Conservation (phyloP, 2,797 vertebrate genomes). For the Crocidura indochinensis region DNA sequence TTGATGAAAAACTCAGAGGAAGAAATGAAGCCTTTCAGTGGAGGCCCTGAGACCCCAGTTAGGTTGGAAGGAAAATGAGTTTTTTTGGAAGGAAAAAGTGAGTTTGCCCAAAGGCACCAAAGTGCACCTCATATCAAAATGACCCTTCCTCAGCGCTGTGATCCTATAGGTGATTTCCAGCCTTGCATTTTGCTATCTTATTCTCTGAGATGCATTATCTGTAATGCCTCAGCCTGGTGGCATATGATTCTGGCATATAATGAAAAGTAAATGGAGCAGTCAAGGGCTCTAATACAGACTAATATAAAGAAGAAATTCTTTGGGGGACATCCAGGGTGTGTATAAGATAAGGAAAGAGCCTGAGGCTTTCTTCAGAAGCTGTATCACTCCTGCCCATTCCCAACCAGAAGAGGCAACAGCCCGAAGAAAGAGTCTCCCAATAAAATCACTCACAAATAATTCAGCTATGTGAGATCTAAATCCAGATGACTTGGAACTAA, state of each 20-base stretch:
- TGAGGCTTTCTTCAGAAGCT: neutral
- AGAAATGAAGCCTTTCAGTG: too few species aligned
- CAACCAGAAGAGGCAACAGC: too few species aligned
- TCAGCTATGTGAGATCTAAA: neutral
- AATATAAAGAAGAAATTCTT: neutral
- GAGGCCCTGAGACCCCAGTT: too few species aligned
- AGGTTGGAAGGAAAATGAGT: too few species aligned
- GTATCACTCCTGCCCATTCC: too few species aligned
- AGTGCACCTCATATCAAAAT: accelerated
- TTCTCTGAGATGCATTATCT: neutral
- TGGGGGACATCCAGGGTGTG: neutral
- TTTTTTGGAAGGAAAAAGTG: too few species aligned
- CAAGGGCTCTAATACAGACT: neutral
- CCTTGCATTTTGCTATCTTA: neutral
- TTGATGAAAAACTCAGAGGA: too few species aligned
- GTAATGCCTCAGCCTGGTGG: too few species aligned
- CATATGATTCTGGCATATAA: too few species aligned
- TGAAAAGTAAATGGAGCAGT: too few species aligned
- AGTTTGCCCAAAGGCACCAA: too few species aligned
- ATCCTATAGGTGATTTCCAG: neutral
- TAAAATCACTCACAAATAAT: neutral
- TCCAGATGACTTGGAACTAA: neutral
- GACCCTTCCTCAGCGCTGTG: neutral
- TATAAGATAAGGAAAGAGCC: neutral
- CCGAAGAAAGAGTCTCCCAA: neutral